Percentiles rank a stretch among this genome's conserved stretches.
These are phyloP conservation scores for Phylloscopus trochilus DNA, from an alignment of 2,113 vertebrate genomes.

Conservation along the genomic window DNA sequence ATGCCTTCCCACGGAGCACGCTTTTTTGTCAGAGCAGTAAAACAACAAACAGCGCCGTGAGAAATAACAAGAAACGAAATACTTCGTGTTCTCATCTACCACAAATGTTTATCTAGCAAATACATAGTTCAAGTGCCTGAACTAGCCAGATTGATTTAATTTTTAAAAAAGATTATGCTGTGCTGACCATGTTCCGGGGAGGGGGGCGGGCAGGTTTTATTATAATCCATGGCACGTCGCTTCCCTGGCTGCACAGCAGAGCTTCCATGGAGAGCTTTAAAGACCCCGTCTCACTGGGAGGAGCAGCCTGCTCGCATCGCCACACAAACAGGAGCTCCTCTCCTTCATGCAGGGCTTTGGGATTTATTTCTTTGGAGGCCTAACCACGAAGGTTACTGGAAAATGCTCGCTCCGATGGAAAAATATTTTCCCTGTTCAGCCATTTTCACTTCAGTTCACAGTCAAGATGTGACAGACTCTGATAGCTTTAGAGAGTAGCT, in stretches of 20 bases:
- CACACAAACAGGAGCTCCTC: background rate
- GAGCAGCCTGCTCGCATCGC: background rate
- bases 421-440: background rate
- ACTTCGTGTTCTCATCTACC: conserved; percentile 22
- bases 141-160: conserved; percentile 20
- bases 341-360: background rate
- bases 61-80: conserved; percentile 55
- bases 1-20: conserved; percentile 37
- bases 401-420: background rate
- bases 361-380: background rate
- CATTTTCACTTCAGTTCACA: conserved; percentile 1
- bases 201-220: background rate
- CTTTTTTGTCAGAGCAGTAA: conserved; percentile 11
- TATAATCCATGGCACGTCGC: background rate
- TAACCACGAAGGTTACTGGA: background rate
- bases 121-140: conserved; percentile 11
- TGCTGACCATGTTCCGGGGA: background rate
- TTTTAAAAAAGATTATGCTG: background rate
- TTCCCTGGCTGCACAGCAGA: background rate
- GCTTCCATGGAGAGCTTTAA: background rate
- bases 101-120: conserved; percentile 57
- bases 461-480: background rate
- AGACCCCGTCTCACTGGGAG: background rate
- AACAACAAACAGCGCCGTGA: conserved; percentile 46
- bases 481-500: background rate